Conservation (phyloP, 1,140 invertebrate species). For the Megalonaias nervosa region DNA sequence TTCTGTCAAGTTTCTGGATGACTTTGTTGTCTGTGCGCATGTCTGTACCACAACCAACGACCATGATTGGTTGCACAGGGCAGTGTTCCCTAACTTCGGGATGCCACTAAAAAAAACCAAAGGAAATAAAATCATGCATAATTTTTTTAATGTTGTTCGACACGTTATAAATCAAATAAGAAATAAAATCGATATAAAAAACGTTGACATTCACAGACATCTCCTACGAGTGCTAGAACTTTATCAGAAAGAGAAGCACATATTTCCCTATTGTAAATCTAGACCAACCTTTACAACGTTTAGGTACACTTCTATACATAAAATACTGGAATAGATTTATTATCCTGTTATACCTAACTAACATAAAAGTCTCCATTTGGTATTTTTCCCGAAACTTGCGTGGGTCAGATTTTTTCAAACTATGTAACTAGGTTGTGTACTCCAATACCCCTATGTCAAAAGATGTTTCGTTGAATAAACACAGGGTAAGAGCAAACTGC, state of each 20-base stretch:
- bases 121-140: neutral
- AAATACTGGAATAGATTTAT: too few relatives aligned
- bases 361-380: too few relatives aligned
- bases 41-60: slow-evolving; percentile 65
- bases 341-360: too few relatives aligned
- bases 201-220: neutral
- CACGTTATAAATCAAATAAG: neutral
- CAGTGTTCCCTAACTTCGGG: slow-evolving; percentile 64
- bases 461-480: too few relatives aligned
- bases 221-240: neutral
- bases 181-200: neutral
- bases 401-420: too few relatives aligned
- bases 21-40: slow-evolving; percentile 80
- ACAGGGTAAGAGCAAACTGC: too few relatives aligned
- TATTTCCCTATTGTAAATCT: too few relatives aligned
- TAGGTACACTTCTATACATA: too few relatives aligned
- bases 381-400: too few relatives aligned
- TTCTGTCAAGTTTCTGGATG: slow-evolving; percentile 77
- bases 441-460: too few relatives aligned
- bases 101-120: slow-evolving; percentile 56
- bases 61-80: slow-evolving; percentile 62
- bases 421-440: too few relatives aligned
- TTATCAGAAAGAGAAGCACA: neutral
- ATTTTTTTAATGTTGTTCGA: neutral
- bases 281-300: too few relatives aligned